Percentiles rank a stretch among this genome's conserved stretches.
Conservation (phyloP, 2,888 invertebrate genomes). For the Lissonota sp. region DNA sequence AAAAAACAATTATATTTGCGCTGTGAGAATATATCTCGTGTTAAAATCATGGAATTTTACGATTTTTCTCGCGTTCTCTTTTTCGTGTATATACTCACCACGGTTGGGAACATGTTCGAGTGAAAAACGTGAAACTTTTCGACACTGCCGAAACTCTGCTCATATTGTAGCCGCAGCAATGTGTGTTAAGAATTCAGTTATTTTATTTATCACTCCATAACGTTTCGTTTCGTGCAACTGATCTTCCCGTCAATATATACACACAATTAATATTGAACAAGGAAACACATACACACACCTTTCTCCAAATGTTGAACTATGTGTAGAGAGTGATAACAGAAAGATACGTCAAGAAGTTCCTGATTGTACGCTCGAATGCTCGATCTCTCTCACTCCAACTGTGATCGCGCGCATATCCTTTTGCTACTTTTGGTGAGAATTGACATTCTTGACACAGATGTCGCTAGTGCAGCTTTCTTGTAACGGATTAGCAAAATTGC, state of each 20-base stretch:
- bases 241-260: background rate
- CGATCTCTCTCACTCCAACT: background rate
- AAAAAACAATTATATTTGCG: conserved; percentile 52
- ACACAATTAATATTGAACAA: background rate
- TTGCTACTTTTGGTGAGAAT: background rate
- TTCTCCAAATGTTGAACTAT: too few species aligned
- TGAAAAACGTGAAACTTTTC: conserved; percentile 42
- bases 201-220: conserved; percentile 35
- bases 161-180: conserved; percentile 32
- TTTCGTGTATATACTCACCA: conserved; percentile 60
- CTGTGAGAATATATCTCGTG: background rate
- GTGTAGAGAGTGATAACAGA: too few species aligned
- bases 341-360: conserved; percentile 20
- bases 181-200: background rate
- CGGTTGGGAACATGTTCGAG: conserved; percentile 39
- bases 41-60: background rate
- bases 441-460: conserved; percentile 14
- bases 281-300: conserved; percentile 8
- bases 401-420: background rate
- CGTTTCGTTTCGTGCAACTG: background rate
- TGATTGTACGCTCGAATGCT: conserved; percentile 19
- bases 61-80: background rate
- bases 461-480: background rate
- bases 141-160: conserved; percentile 32
- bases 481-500: too few species aligned